Evolutionary conservation across 2,888 invertebrate species (phyloP).

Genomic region (Hesperia comma): DNA sequence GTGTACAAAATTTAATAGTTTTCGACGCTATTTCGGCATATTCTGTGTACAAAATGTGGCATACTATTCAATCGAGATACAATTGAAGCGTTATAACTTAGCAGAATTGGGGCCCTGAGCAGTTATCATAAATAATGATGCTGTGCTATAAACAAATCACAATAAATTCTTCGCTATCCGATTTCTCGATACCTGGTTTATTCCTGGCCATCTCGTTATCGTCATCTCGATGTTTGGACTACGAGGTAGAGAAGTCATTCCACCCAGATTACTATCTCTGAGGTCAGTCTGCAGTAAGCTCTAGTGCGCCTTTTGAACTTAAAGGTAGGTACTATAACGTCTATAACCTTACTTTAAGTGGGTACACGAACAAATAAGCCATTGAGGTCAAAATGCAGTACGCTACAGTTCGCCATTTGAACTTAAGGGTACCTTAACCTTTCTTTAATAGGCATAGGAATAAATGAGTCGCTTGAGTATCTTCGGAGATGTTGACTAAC

Average conservation of each 20-base stretch:
- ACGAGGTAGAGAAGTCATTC: not conserved
- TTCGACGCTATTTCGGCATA: too few species aligned
- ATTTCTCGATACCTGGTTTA: constrained; percentile 11
- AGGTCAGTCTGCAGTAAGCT: too few species aligned
- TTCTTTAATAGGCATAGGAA: not conserved
- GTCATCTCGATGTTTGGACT: constrained; percentile 11
- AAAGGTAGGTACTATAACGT: too few species aligned
- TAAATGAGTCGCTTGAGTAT: too few species aligned
- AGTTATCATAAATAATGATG: constrained; percentile 29
- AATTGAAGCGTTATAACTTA: too few species aligned
- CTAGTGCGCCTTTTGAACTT: not conserved
- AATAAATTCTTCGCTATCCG: constrained; percentile 28
- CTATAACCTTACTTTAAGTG: not conserved
- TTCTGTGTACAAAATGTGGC: too few species aligned
- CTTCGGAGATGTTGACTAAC: too few species aligned
- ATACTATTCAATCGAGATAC: too few species aligned
- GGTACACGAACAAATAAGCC: too few species aligned
- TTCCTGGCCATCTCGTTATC: constrained; percentile 16
- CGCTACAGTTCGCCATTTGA: not conserved
- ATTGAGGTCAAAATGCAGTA: too few species aligned
- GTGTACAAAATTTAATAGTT: too few species aligned
- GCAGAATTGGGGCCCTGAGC: too few species aligned
- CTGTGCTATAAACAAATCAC: constrained; percentile 30
- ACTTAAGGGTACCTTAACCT: not conserved
- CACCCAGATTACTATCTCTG: constrained; percentile 9